phyloP scores from a whole-genome alignment of 2,113 vertebrate species.

The Orientallactaga bullata region DNA sequence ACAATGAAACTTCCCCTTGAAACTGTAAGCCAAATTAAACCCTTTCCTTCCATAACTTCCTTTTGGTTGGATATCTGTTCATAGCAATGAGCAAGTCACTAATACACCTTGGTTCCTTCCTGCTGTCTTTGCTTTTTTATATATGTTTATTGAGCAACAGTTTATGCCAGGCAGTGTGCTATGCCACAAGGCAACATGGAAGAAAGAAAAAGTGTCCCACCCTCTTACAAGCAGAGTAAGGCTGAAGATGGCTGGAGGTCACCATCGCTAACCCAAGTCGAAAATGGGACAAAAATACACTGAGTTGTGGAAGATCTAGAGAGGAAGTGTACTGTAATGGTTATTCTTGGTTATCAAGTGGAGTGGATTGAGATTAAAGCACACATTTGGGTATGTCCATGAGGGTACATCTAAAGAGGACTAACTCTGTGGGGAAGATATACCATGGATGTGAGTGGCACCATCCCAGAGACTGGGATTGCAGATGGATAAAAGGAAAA shows the following conservation, averaged over 20 bases:
- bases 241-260: neutral
- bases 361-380: neutral
- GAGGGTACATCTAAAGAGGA: neutral
- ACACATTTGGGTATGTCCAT: neutral
- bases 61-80: too few species aligned
- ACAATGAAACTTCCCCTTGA: too few species aligned
- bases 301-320: accelerated
- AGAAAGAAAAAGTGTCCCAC: neutral
- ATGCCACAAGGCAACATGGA: neutral
- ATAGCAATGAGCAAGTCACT: too few species aligned
- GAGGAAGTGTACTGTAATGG: neutral
- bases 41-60: too few species aligned
- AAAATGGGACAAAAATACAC: too few species aligned
- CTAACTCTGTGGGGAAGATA: neutral
- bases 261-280: too few species aligned
- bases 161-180: neutral
- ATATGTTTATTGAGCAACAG: neutral
- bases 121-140: neutral
- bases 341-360: neutral
- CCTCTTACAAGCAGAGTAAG: too few species aligned
- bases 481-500: neutral
- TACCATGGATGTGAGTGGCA: neutral
- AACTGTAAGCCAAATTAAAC: too few species aligned
- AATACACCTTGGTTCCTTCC: neutral
- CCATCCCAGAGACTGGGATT: neutral